A percentile compares a stretch with the other conserved stretches of the same genome.
Evolutionary conservation across 2,888 invertebrate genomes (phyloP).

Genomic region (Thyatira batis): DNA sequence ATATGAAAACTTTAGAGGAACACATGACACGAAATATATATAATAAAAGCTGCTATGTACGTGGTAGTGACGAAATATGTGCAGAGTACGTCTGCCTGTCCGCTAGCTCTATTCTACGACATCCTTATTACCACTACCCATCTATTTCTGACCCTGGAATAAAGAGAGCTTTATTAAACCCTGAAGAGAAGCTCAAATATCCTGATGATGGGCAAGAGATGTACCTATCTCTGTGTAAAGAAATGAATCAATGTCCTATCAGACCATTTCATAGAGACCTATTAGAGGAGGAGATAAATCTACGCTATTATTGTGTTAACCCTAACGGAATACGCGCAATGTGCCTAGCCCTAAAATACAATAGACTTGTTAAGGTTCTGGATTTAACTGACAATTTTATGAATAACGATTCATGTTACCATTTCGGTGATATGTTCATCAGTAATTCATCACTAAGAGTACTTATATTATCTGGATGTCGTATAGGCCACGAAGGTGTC

Average conservation of each 20-base stretch:
- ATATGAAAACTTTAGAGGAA: conserved; percentile 30
- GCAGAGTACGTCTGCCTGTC: conserved; percentile 54
- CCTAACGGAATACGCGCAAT: conserved; percentile 60
- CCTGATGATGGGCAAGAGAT: conserved; percentile 61
- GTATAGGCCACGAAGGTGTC: conserved; percentile 52
- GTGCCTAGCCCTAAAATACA: conserved; percentile 52
- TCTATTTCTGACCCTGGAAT: conserved; percentile 64
- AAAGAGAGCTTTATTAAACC: conserved; percentile 44
- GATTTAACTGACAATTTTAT: conserved; percentile 63
- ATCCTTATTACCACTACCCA: conserved; percentile 63
- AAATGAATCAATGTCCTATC: conserved; percentile 56
- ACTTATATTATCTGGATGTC: conserved; percentile 59
- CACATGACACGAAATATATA: conserved; percentile 44
- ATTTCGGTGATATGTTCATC: conserved; percentile 60
- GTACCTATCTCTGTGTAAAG: conserved; percentile 56
- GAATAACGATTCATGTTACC: conserved; percentile 57
- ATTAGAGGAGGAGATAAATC: conserved; percentile 47
- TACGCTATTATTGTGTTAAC: conserved; percentile 61
- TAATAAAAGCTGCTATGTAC: conserved; percentile 45
- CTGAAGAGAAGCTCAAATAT: conserved; percentile 40
- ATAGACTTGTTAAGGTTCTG: conserved; percentile 48
- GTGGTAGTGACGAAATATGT: conserved; percentile 62
- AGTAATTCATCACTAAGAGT: conserved; percentile 46
- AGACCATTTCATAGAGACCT: conserved; percentile 48
- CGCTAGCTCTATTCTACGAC: conserved; percentile 51